Base-by-base conservation (phyloP, 2,113 vertebrate species). In the Poeciliopsis prolifica region DNA sequence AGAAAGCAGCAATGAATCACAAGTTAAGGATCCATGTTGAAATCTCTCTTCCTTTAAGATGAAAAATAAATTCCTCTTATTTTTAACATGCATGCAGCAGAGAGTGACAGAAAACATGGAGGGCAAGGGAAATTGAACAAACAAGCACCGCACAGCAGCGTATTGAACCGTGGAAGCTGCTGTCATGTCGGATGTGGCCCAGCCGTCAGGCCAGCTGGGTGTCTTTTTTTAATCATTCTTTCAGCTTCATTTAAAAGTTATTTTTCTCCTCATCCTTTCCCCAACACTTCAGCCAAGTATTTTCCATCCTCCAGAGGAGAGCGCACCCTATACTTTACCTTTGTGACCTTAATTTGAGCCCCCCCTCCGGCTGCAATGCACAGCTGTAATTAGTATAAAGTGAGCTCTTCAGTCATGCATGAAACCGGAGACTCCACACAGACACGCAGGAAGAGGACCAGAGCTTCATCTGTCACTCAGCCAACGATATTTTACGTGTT, bases 401-500 rank as follows among this genome's bases (percentile, higher is more conserved):
- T 44, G 13, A 54, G 31, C 37, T 68, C 30, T 74, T 40, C 28
- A 78, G 17, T 71, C 58, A 78, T 37, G 3, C n/a, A 28, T 26
- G 19, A 48, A 60, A 64, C 22, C 13, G 29, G 44, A 29, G 37
- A 78, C 31, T 70, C 48, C 17, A 24, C 3, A 30, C 28, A 64
- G 54, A 70, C 17, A 17, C 12, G 37, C 26, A 10, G 26, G 12
- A 42, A 48, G n/a, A 71, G 26, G 35, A 10, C 10, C 1, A 31
- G 15, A 72, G 10, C 19, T 63, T 54, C 17, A 67, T 65, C 71
- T 28, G 28, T 42, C 48, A 14, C 61, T 65, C 42, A 68, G n/a
- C 24, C 33, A 74, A 68, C 33, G 69, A 44, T 68, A 68, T 65
- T 70, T 62, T 11, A 67, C 37, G 10, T 44, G 24, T 80, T 78